Base-by-base conservation (phyloP, 2,888 invertebrate genomes). In the Phasia obesa region DNA sequence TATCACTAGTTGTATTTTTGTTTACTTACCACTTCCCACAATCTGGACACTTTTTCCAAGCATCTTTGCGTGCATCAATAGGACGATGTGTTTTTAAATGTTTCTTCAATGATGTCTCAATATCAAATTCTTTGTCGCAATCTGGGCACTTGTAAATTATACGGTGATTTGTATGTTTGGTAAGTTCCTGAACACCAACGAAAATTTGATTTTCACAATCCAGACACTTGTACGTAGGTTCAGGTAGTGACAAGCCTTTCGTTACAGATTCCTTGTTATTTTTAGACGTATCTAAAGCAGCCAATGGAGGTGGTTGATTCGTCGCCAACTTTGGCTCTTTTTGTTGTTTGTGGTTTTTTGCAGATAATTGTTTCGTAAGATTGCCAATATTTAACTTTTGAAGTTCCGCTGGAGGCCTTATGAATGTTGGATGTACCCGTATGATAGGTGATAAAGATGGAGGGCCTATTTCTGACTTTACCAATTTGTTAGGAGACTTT, bases 41-140 rank as follows among this genome's bases (percentile, higher is more conserved):
- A 65, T 91, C 91, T 0, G 90, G 90, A 76, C 91, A 91, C 79
- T 91, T 90, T 71, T 90, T 90, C 89, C 90, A 90, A n/a, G 89
- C 88, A 75, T 90, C 90, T 77, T 89, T 90, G 6, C 90, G 88
- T 0, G 88, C 86, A 74, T 89, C 90, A 27, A 86, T 85, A 2
- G 84, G 86, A 25, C 90, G 89, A 85, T 91, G 91, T 17, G 89
- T 88, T 77, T 90, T 91, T 2, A 88, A 81, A 73, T 91, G 91
- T 84, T 90, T 90, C 73, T 91, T 91, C 0, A 90, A 85, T 1
- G 88, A 88, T 4, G 88, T 87, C 38, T 90, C 87, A 57, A 88
- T 85, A 51, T 88, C 89, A 74, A 91, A 91, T 70, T 90, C 90
- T 1, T 87, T 87, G 60, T 90, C 89, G 81, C 91, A 91, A 57